Base-by-base conservation (phyloP, 2,113 vertebrate species). In the Antigone vipio region DNA sequence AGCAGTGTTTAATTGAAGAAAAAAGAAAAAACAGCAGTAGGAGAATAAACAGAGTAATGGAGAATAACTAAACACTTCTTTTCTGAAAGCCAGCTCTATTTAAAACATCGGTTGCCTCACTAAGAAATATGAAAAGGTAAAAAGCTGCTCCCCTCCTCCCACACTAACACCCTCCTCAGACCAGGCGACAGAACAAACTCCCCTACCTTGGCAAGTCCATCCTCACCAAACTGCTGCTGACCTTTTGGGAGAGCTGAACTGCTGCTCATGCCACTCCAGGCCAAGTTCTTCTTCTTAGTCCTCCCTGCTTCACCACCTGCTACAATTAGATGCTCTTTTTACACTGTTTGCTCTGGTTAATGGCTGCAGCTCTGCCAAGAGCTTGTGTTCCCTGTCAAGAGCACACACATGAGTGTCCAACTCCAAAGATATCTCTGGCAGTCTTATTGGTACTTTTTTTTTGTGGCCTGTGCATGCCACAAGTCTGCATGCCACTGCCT, bases 151-250 rank as follows among this genome's bases (percentile, higher is more conserved):
- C 32, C 27, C 7, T 71, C 26, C 19, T 66, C 74, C 29, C 16
- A 49, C 15, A 11, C 12, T 9, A 59, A 55, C 42, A 73, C 10
- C 19, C 6, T 71, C n/a, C 34, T 69, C 49, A 58, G 30, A 24
- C 9, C 1, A 0, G 32, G 18, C 1, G 1, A 23, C 30, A 58
- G 34, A 58, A n/a, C 29, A 80, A 75, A 32, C 11, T 47, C 40
- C 55, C 50, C 38, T 32, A 2, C 32, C 11, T 35, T 40, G 24
- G 17, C 3, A 7, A 32, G 17, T 53, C 66, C 11, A 15, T 16
- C 55, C 50, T 44, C 21, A 5, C 29, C 20, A 4, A 64, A 32
- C 12, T 27, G 50, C 29, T 56, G 3, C 44, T 71, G 63, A 64
- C 21, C 21, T 10, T 10, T 2, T 52, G 38, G 44, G 29, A 52